These are phyloP conservation scores for Diphyllodes magnificus DNA, from an alignment of 2,113 vertebrate genomes.

Conservation along the genomic window DNA sequence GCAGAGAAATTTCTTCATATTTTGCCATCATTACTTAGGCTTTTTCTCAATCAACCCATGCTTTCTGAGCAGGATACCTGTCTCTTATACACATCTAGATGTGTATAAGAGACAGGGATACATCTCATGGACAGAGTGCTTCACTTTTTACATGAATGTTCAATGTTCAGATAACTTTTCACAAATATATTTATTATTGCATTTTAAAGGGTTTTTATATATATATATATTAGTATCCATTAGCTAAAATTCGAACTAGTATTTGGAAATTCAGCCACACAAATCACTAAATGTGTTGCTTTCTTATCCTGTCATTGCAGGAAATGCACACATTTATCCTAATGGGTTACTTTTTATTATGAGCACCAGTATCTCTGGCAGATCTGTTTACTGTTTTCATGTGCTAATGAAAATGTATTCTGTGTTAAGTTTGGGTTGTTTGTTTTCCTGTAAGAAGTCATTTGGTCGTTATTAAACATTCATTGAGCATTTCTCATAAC, in stretches of 20 bases:
- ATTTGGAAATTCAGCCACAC: not conserved
- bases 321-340: not conserved
- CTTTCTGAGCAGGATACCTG: not conserved
- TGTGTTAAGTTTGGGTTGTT: not conserved
- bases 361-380: not conserved
- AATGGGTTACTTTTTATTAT: not conserved
- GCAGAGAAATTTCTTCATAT: not conserved
- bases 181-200: not conserved
- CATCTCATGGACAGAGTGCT: not conserved
- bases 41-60: not conserved
- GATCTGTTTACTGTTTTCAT: not conserved
- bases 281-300: not conserved
- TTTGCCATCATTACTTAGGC: accelerated
- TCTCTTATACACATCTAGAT: too few relatives aligned
- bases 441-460: not conserved
- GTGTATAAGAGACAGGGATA: too few relatives aligned
- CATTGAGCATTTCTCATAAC: not conserved
- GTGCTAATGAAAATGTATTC: not conserved
- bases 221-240: not conserved
- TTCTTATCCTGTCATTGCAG: not conserved
- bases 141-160: not conserved
- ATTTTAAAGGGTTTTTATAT: not conserved
- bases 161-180: not conserved
- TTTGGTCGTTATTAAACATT: conserved; percentile 3
- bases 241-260: not conserved